Conservation (phyloP, 2,888 invertebrate genomes). For the Cryptosula pallasiana region DNA sequence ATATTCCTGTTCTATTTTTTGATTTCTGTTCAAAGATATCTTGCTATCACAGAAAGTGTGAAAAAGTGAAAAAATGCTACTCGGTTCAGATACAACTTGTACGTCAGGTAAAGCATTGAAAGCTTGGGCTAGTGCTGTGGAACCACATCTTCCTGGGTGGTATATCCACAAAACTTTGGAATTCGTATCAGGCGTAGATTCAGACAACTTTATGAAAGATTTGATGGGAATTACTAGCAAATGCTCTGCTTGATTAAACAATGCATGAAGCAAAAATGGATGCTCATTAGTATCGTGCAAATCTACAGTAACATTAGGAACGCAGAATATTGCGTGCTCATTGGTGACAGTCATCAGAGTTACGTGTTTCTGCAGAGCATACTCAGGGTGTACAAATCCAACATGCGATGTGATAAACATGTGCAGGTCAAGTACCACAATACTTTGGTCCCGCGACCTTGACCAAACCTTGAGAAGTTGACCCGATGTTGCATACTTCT, state of each 20-base stretch:
- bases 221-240: neutral
- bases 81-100: neutral
- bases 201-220: neutral
- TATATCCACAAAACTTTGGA: neutral
- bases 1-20: neutral
- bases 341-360: neutral
- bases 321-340: neutral
- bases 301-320: neutral
- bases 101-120: constrained; percentile 13
- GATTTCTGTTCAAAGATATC: neutral
- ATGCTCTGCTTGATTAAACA: neutral
- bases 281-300: neutral
- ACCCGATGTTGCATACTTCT: constrained; percentile 1
- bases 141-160: too few relatives aligned
- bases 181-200: neutral
- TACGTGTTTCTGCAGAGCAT: constrained; percentile 6
- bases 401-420: too few relatives aligned
- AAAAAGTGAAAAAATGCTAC: neutral
- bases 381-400: constrained; percentile 12
- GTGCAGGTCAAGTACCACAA: neutral
- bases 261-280: neutral
- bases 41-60: neutral
- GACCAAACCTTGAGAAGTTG: constrained; percentile 5
- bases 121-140: neutral
- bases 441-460: neutral